Percentiles rank a stretch among this genome's conserved stretches.
Evolutionary conservation across 2,113 vertebrate genomes (phyloP).

Genomic region (Bufo gargarizans): DNA sequence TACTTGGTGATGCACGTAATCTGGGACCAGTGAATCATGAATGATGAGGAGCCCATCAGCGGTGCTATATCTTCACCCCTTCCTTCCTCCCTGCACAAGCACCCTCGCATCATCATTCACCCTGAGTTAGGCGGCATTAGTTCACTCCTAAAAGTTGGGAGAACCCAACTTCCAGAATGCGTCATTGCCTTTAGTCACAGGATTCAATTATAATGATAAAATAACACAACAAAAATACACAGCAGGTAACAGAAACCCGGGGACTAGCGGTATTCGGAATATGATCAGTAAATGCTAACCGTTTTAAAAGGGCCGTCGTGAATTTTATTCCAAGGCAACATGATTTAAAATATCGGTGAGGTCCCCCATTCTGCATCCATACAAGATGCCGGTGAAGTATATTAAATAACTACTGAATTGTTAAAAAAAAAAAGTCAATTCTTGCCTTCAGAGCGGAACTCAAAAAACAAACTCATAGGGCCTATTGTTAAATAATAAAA

Average conservation of each 20-base stretch:
- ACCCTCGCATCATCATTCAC: neutral
- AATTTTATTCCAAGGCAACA: conserved; percentile 38
- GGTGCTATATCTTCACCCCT: neutral
- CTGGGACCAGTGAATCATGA: neutral
- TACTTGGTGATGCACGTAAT: neutral
- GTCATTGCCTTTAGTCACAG: conserved; percentile 39
- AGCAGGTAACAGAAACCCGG: neutral
- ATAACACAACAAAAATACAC: neutral
- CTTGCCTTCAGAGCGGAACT: neutral
- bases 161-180: conserved; percentile 19
- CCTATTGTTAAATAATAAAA: neutral
- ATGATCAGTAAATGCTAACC: conserved; percentile 15
- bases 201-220: conserved; percentile 9
- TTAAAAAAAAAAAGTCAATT: neutral
- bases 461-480: conserved; percentile 10
- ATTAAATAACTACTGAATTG: conserved; percentile 49
- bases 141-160: neutral
- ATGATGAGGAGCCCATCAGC: neutral
- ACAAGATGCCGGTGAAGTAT: neutral
- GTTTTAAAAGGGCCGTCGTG: neutral
- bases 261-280: neutral
- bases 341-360: neutral
- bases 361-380: neutral
- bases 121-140: conserved; percentile 50
- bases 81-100: neutral